A percentile compares a stretch with the other conserved stretches of the same genome.
Evolutionary conservation across 1,140 invertebrate genomes (phyloP).

Genomic region (Lordiphosa mommai): DNA sequence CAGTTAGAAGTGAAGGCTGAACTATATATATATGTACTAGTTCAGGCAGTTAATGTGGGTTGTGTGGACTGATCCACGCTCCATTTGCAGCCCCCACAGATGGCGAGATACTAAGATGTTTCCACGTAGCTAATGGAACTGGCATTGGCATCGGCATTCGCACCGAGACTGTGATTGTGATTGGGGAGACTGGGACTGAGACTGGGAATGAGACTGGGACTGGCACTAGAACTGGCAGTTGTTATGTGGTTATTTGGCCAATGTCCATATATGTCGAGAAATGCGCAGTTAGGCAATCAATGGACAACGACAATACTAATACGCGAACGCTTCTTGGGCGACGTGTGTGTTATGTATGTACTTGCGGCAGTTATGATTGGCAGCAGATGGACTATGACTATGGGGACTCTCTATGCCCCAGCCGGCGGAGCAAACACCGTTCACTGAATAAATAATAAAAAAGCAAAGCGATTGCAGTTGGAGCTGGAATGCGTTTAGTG

Average conservation of each 20-base stretch:
- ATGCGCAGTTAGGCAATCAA: conserved; percentile 68
- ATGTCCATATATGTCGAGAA: conserved; percentile 66
- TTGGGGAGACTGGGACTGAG: conserved; percentile 20
- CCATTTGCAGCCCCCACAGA: conserved; percentile 31
- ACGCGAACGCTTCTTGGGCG: conserved; percentile 28
- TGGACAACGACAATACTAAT: conserved; percentile 25
- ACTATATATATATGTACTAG: no score
- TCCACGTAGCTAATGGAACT: conserved; percentile 49
- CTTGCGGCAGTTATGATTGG: conserved; percentile 64
- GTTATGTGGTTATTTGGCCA: conserved; percentile 73
- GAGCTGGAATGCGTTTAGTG: conserved; percentile 67
- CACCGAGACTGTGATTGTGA: conserved; percentile 1
- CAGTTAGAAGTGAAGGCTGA: neutral
- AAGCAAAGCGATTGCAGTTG: conserved; percentile 40
- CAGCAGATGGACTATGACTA: conserved; percentile 36
- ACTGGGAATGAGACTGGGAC: conserved; percentile 13
- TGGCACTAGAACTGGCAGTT: conserved; percentile 52
- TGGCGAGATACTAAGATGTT: conserved; percentile 7
- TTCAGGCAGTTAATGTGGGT: conserved; percentile 14
- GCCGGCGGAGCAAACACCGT: conserved; percentile 63
- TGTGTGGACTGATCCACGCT: conserved; percentile 20
- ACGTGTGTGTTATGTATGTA: neutral
- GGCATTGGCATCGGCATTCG: conserved; percentile 16
- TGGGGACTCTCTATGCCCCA: conserved; percentile 27
- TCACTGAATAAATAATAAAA: conserved; percentile 66